A percentile compares a stretch with the other conserved stretches of the same genome.
These are phyloP conservation scores for Zoanthus solanderi DNA, from an alignment of 92 coral and sea anemone species.

Conservation along the genomic window DNA sequence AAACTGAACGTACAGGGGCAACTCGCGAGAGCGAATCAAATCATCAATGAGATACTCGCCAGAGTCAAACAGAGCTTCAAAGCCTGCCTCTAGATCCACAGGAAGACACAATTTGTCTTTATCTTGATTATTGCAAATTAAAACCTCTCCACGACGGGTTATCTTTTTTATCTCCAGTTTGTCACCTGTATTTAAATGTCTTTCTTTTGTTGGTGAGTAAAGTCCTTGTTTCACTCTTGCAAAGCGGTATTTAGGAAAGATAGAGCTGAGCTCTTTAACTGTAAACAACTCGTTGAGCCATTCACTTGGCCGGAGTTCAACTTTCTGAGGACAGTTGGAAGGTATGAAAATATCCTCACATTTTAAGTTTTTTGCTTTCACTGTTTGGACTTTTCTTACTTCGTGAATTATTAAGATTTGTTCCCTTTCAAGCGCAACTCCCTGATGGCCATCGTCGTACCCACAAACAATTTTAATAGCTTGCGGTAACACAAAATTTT, in stretches of 20 bases:
- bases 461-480: constrained; percentile 46
- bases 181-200: constrained; percentile 18
- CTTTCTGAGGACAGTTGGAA: constrained; percentile 29
- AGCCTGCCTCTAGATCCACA: constrained; percentile 20
- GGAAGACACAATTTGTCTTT: constrained; percentile 36
- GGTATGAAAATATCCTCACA: constrained; percentile 20
- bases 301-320: constrained; percentile 47
- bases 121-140: constrained; percentile 27
- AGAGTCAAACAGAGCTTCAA: constrained; percentile 20
- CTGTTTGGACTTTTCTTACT: constrained; percentile 12
- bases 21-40: constrained; percentile 2
- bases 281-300: constrained; percentile 1
- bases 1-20: constrained; percentile 54
- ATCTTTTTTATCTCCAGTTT: constrained; percentile 25
- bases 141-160: background rate
- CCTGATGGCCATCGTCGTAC: constrained; percentile 45
- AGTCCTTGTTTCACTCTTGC: constrained; percentile 34
- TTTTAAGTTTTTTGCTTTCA: constrained; percentile 38
- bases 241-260: constrained; percentile 12
- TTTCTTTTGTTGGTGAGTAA: background rate
- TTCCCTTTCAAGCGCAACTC: constrained; percentile 33
- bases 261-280: constrained; percentile 15
- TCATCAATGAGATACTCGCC: constrained; percentile 51
- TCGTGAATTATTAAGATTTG: constrained; percentile 53
- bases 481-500: constrained; percentile 50